A percentile compares a stretch with the other conserved stretches of the same genome.
These are phyloP conservation scores for Oreochromis aureus DNA, from an alignment of 2,113 vertebrate genomes.

Conservation along the genomic window DNA sequence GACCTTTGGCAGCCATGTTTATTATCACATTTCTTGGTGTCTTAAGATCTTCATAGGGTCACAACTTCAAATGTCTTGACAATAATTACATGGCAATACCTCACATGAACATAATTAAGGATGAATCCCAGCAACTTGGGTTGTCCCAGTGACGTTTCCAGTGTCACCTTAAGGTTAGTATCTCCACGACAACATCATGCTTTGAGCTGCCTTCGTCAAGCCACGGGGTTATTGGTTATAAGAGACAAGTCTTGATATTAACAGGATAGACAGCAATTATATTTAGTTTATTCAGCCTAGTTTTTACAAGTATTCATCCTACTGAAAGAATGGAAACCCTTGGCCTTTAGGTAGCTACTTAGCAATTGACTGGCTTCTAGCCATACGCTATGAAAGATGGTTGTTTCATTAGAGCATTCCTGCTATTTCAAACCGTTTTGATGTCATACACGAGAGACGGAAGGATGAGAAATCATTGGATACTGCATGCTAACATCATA, in stretches of 20 bases:
- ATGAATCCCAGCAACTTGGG: neutral
- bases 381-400: neutral
- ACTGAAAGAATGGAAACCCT: neutral
- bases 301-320: neutral
- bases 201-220: neutral
- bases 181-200: neutral
- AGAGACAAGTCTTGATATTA: neutral
- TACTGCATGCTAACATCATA: neutral
- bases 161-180: neutral
- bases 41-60: neutral
- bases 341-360: fast-evolving
- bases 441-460: fast-evolving
- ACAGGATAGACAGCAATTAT: neutral
- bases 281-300: neutral
- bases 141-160: neutral
- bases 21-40: neutral
- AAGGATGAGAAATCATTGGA: neutral
- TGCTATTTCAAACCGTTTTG: neutral
- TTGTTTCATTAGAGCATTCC: neutral
- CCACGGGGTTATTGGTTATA: neutral
- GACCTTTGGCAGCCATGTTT: neutral
- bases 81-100: neutral
- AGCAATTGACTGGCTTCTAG: neutral
- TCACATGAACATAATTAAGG: neutral
- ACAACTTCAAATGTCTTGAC: neutral